Conservation (phyloP, 2,888 invertebrate species). For the Eilema depressum region DNA sequence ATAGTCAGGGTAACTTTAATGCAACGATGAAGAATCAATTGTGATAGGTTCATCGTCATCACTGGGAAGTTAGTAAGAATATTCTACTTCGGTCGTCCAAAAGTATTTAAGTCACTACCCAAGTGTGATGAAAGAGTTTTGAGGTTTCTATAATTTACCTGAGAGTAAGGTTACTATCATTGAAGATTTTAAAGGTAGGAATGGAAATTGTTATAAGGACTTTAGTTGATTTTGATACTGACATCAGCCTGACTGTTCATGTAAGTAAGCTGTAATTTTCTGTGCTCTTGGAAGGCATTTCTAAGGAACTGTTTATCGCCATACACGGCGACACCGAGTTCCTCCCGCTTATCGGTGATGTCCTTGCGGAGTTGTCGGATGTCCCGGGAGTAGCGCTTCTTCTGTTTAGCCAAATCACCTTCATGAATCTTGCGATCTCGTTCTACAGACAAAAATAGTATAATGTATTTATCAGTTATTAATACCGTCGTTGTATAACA, state of each 20-base stretch:
- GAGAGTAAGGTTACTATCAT: background rate
- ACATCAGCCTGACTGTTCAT: constrained; percentile 84
- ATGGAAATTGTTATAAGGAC: background rate
- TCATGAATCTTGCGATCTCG: constrained; percentile 88
- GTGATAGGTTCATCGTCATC: too few relatives aligned
- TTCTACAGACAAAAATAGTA: constrained; percentile 64
- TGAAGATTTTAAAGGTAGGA: background rate
- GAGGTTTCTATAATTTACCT: background rate
- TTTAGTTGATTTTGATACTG: constrained; percentile 44
- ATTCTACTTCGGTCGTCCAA: too few relatives aligned
- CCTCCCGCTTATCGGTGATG: constrained; percentile 84
- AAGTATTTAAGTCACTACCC: background rate
- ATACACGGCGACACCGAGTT: constrained; percentile 86
- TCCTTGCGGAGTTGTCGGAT: constrained; percentile 86
- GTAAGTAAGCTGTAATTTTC: constrained; percentile 87
- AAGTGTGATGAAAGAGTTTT: background rate
- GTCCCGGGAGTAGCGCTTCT: constrained; percentile 83
- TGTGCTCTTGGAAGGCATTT: constrained; percentile 86
- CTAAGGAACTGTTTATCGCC: constrained; percentile 88
- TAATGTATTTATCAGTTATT: background rate
- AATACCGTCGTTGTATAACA: too few relatives aligned
- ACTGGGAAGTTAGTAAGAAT: too few relatives aligned
- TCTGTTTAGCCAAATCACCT: constrained; percentile 85
- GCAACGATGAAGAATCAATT: too few relatives aligned
- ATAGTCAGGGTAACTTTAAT: too few relatives aligned